Evolutionary conservation across 1,140 invertebrate genomes (phyloP), one percentile per base, ranked within the genome.

Genomic region (Ditylenchus dipsaci): DNA sequence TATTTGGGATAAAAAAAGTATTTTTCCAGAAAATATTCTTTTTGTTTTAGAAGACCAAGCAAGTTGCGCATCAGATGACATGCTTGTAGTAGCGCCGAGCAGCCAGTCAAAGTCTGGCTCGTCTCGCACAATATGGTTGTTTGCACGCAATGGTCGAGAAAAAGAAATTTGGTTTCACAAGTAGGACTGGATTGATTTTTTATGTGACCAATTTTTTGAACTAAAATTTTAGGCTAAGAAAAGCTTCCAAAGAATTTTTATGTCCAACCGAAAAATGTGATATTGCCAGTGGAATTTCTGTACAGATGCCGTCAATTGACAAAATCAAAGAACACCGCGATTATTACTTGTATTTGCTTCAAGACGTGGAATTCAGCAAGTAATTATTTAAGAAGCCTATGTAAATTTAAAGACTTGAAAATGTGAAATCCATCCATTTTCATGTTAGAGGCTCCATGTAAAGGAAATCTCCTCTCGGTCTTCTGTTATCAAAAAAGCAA

Each of bases 141-240:
- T 94, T 85, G 88, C 90, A 1, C 86, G 91, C 69, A 89, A 89
- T 62, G 88, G 90, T 76, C 84, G 91, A 57, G 90, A 93, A 75
- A 94, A 94, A 83, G 91, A 93, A 84, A 89, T 91, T 76, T 94
- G 92, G 91, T 91, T 86, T 82, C 83, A 83, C 71, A 76, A 83
- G 63, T 71, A 65, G 19, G 1, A 38, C 11, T 38, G 33, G 33
- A 3, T 3, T 5, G 3, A 3, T 38, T 38, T 11, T 38, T 38
- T 38, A 3, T 38, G 3, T 38, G 33, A 5, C 11, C 3, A 38
- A 11, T n/a, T 38, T 38, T 38, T 38, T 38, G 33, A 38, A 38
- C 3, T 11, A 38, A 38, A 56, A 57, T 71, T 73, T 69, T 49
- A 67, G 63, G 74, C 68, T 83, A 42, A 58, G 76, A 27, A 67